These are phyloP conservation scores for Alca torda DNA, from an alignment of 2,797 vertebrate species.

Conservation along the genomic window DNA sequence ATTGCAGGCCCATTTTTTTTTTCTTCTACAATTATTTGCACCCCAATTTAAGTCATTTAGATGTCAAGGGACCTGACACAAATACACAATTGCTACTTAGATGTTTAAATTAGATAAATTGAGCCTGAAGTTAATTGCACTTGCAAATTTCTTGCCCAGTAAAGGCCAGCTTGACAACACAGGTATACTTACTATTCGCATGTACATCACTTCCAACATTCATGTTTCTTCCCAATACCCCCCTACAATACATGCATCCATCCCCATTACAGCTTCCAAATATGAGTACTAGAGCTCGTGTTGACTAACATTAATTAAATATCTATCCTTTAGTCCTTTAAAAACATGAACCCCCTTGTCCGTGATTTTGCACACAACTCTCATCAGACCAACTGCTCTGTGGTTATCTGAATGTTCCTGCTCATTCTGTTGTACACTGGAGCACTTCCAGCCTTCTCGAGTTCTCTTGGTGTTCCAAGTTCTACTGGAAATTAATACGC, in stretches of 20 bases:
- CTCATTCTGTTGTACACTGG: not conserved
- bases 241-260: not conserved
- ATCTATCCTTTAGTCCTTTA: not conserved
- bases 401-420: not conserved
- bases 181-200: not conserved
- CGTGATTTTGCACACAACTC: not conserved
- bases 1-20: not conserved
- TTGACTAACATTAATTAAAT: not conserved
- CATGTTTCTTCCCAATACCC: not conserved
- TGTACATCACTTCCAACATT: not conserved
- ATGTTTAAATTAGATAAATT: slow-evolving; percentile 32
- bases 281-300: not conserved
- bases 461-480: not conserved
- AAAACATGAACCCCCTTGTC: not conserved
- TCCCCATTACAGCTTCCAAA: not conserved
- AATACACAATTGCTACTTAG: not conserved
- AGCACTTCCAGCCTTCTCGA: not conserved
- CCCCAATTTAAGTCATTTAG: not conserved
- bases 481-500: not conserved
- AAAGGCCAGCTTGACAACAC: not conserved
- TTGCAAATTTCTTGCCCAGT: not conserved
- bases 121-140: slow-evolving; percentile 11
- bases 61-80: not conserved
- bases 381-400: rapidly evolving
- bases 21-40: not conserved